Evolutionary conservation across 2,888 invertebrate genomes (phyloP), one percentile per base, ranked within the genome.

Genomic region (Seladonia tumulorum): DNA sequence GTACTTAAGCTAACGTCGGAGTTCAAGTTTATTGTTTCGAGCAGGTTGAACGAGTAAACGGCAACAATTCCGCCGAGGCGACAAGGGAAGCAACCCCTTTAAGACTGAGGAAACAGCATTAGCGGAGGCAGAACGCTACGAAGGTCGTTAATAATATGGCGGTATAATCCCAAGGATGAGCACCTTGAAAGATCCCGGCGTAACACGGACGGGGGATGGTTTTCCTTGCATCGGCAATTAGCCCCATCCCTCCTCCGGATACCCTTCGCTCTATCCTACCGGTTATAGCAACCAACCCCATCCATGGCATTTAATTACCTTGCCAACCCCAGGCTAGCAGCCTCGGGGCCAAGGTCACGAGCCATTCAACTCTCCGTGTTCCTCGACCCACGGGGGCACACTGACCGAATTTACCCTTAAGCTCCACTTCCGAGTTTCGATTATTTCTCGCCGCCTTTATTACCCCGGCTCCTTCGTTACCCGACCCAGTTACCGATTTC

Each of bases 221-320:
- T 91, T 91, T 94, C 93, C 93, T 94, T 94, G 93, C 94, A 93
- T 93, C 90, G 94, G 94, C 94, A 94, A 94, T 94, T 94, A 94
- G 93, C 92, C 93, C 93, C 94, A 93, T 93, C 94, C 93, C 92
- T 91, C 88, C 92, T 90, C 88, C 87, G 91, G 91, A 93, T 93
- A 92, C 92, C 93, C 92, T 92, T 92, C 93, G 92, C 90, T 92
- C 92, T 91, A 91, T 92, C 93, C 92, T 91, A 89, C 92, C 92
- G 92, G 93, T 94, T 93, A 93, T 92, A 93, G 90, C 91, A 90
- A 91, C 90, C 93, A 93, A 94, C 94, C 93, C 94, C 94, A 92
- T 94, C 93, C 94, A 92, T 92, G 93, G 94, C 93, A 94, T 94
- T 94, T 94, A 94, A 94, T 94, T 94, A 94, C 94, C 94, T 94